phyloP scores from a whole-genome alignment of 2,113 vertebrate genomes.

The Carlito syrichta region DNA sequence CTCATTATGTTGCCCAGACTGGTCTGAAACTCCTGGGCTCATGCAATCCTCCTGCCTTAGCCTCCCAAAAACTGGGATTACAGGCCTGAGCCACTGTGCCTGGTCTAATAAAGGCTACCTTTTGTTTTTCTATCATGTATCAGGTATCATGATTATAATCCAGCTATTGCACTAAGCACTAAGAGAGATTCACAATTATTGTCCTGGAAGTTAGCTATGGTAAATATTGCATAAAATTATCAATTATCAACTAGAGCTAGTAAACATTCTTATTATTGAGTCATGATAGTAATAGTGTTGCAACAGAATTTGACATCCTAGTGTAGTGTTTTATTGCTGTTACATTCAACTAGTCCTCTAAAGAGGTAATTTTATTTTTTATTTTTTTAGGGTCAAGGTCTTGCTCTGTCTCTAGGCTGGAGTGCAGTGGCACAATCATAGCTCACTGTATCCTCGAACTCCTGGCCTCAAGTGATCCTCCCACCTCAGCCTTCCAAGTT shows the following conservation, averaged over 20 bases:
- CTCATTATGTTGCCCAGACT: no score
- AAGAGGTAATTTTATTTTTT: constrained; percentile 37
- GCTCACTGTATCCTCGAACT: no score
- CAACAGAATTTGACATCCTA: constrained; percentile 12
- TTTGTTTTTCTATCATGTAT: neutral
- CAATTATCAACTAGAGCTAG: neutral
- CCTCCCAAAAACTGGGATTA: no score
- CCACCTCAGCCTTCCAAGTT: no score
- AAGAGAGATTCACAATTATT: neutral
- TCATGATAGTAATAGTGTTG: constrained; percentile 8
- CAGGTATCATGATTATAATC: neutral
- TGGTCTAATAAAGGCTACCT: neutral
- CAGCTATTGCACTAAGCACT: neutral
- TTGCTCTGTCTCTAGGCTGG: no score
- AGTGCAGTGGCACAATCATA: no score
- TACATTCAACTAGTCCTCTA: neutral
- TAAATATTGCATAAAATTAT: constrained; percentile 6
- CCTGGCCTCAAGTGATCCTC: no score
- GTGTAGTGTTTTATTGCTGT: neutral
- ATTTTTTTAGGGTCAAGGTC: no score
- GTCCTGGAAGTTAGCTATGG: constrained; percentile 12
- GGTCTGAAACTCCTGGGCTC: no score
- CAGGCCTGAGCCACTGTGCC: no score
- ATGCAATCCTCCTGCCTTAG: no score
- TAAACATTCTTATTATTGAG: constrained; percentile 32